Percentiles rank a stretch among this genome's conserved stretches.
These are phyloP conservation scores for Actinernus sp. DNA, from an alignment of 92 coral and sea anemone species.

Conservation along the genomic window DNA sequence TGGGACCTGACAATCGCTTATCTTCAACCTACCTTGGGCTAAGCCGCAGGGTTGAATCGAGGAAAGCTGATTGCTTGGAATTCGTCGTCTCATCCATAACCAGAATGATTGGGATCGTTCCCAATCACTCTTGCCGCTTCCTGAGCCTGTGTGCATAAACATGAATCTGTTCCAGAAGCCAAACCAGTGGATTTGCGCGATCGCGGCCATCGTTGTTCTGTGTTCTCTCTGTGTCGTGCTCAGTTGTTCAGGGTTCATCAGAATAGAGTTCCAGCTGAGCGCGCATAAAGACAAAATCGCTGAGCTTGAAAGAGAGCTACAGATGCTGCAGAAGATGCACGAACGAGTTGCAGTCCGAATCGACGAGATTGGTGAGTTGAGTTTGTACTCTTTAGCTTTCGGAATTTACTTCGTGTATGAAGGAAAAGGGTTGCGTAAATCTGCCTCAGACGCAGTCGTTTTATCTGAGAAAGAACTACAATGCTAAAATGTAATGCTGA, in stretches of 20 bases:
- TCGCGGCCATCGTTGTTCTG: constrained; percentile 17
- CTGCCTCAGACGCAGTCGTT: too few relatives aligned
- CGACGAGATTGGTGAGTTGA: too few relatives aligned
- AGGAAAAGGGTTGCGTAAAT: too few relatives aligned
- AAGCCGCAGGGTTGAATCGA: constrained; percentile 2
- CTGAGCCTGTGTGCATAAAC: background rate
- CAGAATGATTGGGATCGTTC: background rate
- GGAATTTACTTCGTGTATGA: too few relatives aligned
- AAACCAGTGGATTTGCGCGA: constrained; percentile 20
- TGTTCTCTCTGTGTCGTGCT: constrained; percentile 34
- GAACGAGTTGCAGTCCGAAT: too few relatives aligned
- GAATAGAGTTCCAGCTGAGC: constrained; percentile 36
- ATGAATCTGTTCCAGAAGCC: background rate
- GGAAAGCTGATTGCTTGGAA: background rate
- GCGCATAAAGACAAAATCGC: constrained; percentile 15
- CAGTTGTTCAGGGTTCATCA: constrained; percentile 26
- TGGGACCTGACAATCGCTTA: background rate
- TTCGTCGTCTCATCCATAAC: background rate
- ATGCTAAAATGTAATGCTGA: too few relatives aligned
- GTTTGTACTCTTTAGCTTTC: too few relatives aligned
- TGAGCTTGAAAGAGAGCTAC: constrained; percentile 18
- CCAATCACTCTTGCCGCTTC: background rate
- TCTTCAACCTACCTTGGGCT: background rate
- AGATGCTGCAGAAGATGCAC: background rate
- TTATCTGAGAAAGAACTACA: too few relatives aligned